Base-by-base conservation (phyloP, 2,888 invertebrate genomes). In the Cheilosia urbana region DNA sequence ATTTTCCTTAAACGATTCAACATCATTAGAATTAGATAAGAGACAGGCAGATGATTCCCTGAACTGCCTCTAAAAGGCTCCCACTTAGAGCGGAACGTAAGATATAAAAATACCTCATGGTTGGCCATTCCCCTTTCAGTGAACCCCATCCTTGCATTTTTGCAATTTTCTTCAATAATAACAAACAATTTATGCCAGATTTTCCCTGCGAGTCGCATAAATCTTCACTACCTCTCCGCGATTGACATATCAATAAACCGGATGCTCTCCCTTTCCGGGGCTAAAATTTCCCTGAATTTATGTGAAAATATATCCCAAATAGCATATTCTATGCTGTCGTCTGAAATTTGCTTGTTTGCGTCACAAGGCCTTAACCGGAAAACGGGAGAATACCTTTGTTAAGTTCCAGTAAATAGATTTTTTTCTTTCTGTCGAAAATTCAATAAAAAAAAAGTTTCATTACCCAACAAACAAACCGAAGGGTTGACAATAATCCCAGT, bases 401-500 rank as follows among this genome's bases (percentile, higher is more conserved):
- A 75, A 80, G 51, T 80, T 80, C 65, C 69, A n/a, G 69, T 55
- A 75, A 71, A 76, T 47, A 80, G 80, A 84, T 69, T 84, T 69
- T 13, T 37, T 34, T 30, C 37, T 45, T 69, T 60, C 24, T 24
- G 37, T 57, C 17, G 71, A 60, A 85, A 85, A 85, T 85, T 76
- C 68, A 81, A 85, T 85, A 82, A 82, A 40, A 60, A 51, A 60
- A 73, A 85, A 55, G 19, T 72, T 77, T 81, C 79, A 85, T 81
- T 81, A 77, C 76, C 34, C 66, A 85, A 71, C 24, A 60, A 85
- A 71, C 72, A 27, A 63, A 68, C 66, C 55, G 79, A 79, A 85
- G 85, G 85, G 85, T 85, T 85, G 85, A 85, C 85, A 85, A 85
- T 85, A 85, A 85, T 85, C 81, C 81, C 15, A 57, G 66, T 81